Evolutionary conservation across 2,888 invertebrate species (phyloP), one percentile per base, ranked within the genome.

Genomic region (Pocota personata): DNA sequence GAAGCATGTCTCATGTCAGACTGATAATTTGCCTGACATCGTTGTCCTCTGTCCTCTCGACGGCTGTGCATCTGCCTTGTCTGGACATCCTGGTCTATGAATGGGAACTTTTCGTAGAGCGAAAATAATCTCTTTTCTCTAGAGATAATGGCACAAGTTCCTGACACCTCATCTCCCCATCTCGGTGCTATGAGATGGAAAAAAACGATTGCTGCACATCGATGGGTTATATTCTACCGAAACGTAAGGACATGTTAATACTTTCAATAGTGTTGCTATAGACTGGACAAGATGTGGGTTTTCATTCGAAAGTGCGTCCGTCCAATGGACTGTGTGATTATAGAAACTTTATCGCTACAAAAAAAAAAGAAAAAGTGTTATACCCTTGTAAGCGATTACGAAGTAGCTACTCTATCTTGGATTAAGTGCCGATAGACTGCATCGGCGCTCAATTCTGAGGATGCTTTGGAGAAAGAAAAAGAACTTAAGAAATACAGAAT

Each of bases 1-100:
- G 71, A 55, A 62, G 46, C 43, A 69, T 55, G 71, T 78, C 69
- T 37, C 71, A 24, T 71, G 69, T 71, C 78, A 71, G 78, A 35
- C 69, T 62, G 60, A 62, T 78, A 78, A 71, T 78, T 71, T 78
- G 43, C 43, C 8, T 55, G 78, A 71, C 78, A 78, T 8, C 46
- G 52, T 40, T 71, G 60, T 62, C 52, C 40, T 30, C 48, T 62
- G 48, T 67, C 32, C 40, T 43, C 30, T 40, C 14, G 27, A 27
- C 4, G 14, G 60, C 12, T 69, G 6, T 30, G n/a, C 57, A 21
- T 43, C 16, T 46, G 10, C 5, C n/a, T 43, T 57, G 46, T 48
- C 57, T 71, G 57, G 71, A 48, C 40, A 55, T 30, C 64, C 19
- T 48, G 30, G 64, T 32, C 19, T n/a, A 57, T 57, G 69, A 30